Evolutionary conservation across 2,113 vertebrate species (phyloP).

Genomic region (Oncorhynchus tshawytscha): DNA sequence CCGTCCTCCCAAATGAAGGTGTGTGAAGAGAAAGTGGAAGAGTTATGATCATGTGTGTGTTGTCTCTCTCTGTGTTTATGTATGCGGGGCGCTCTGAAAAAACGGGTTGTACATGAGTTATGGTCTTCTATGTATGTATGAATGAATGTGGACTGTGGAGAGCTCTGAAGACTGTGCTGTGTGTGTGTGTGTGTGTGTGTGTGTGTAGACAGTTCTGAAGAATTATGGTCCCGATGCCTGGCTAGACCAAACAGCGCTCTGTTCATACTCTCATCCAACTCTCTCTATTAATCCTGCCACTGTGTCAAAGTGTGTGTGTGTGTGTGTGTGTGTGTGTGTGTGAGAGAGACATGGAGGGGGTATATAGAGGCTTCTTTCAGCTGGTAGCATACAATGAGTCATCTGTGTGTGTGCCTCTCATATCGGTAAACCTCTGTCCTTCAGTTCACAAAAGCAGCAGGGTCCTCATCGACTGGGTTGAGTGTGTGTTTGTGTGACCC

Average conservation of each 20-base stretch:
- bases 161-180: slow-evolving; percentile 18
- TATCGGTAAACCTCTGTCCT: slow-evolving; percentile 35
- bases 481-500: slow-evolving; percentile 4
- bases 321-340: too few relatives aligned
- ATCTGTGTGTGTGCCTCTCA: slow-evolving; percentile 17
- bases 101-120: slow-evolving; percentile 22
- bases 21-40: slow-evolving; percentile 17
- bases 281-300: slow-evolving; percentile 51
- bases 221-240: slow-evolving; percentile 59
- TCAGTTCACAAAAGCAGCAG: slow-evolving; percentile 35
- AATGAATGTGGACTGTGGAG: not conserved
- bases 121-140: slow-evolving; percentile 15
- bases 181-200: slow-evolving; percentile 41
- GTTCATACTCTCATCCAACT: slow-evolving; percentile 57
- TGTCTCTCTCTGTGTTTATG: too few relatives aligned
- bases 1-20: not conserved
- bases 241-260: slow-evolving; percentile 59
- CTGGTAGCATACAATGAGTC: slow-evolving; percentile 2
- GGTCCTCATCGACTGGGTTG: not conserved
- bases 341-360: not conserved
- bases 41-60: not conserved
- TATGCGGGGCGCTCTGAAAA: too few relatives aligned
- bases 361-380: not conserved
- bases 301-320: slow-evolving; percentile 8
- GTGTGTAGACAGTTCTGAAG: slow-evolving; percentile 47